Percentiles rank a stretch among this genome's conserved stretches.
phyloP scores from a whole-genome alignment of 2,113 vertebrate genomes.

The Anseranas semipalmata region DNA sequence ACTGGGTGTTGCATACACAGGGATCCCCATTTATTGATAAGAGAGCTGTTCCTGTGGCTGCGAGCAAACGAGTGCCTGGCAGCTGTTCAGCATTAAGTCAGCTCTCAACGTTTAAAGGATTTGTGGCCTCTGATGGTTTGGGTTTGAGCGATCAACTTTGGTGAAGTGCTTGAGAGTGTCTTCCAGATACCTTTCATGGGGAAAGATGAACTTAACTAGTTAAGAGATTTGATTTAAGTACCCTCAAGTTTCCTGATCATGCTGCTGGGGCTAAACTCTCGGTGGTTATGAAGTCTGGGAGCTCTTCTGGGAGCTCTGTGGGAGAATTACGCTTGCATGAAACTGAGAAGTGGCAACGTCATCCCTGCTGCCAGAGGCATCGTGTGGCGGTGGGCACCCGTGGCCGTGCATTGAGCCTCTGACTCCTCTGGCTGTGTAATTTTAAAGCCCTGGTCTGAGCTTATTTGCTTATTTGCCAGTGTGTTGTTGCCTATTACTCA shows the following conservation, averaged over 20 bases:
- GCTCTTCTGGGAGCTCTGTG: neutral
- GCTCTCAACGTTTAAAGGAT: neutral
- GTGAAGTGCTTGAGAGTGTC: neutral
- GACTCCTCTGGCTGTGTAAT: neutral
- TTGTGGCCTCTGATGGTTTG: constrained; percentile 47
- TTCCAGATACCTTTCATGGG: constrained; percentile 5
- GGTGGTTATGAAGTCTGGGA: neutral
- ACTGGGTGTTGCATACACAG: neutral
- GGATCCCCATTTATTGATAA: neutral
- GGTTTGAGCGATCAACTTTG: neutral
- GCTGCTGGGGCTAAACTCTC: neutral
- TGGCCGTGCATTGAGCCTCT: neutral
- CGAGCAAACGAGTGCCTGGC: neutral
- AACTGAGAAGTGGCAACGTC: neutral
- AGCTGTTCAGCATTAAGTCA: constrained; percentile 28
- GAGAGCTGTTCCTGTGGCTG: neutral
- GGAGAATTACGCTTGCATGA: neutral
- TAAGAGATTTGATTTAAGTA: neutral
- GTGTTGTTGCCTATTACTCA: neutral
- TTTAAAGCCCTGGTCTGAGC: neutral
- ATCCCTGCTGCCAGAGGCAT: neutral
- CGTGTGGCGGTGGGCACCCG: neutral
- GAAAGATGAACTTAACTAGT: constrained; percentile 1
- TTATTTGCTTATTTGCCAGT: neutral
- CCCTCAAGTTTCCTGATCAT: neutral